A percentile compares a stretch with the other conserved stretches of the same genome.
phyloP scores from a whole-genome alignment of 2,113 vertebrate species.

The Ondatra zibethicus region DNA sequence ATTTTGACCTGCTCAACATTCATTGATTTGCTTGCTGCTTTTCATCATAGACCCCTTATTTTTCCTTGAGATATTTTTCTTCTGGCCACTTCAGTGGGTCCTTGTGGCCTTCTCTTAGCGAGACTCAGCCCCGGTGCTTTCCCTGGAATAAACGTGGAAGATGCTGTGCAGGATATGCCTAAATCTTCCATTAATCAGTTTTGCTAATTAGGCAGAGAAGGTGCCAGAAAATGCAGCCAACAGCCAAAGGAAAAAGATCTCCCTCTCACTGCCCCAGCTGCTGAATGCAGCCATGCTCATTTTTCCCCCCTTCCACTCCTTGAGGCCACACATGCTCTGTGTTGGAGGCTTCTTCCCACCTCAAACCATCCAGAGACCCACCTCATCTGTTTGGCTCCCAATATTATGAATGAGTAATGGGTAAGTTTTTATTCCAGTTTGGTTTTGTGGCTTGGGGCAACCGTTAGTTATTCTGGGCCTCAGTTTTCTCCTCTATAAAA shows the following conservation, averaged over 20 bases:
- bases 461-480: not conserved
- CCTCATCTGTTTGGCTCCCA: not conserved
- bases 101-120: not conserved
- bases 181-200: not conserved
- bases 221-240: not conserved
- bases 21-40: not conserved
- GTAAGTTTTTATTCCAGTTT: not conserved
- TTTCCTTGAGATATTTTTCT: not conserved
- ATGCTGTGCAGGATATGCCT: not conserved
- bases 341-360: not conserved
- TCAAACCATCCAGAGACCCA: not conserved
- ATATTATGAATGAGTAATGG: not conserved
- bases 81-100: not conserved
- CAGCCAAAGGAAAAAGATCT: not conserved
- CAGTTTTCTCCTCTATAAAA: not conserved
- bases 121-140: not conserved
- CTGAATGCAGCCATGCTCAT: not conserved
- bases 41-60: not conserved
- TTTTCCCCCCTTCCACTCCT: not conserved
- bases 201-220: not conserved
- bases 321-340: not conserved
- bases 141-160: not conserved
- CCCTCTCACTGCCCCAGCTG: not conserved
- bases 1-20: not conserved
- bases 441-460: not conserved